Percentiles rank a stretch among this genome's conserved stretches.
Evolutionary conservation across 1,140 invertebrate species (phyloP).

Genomic region (Platorchestia sp.): DNA sequence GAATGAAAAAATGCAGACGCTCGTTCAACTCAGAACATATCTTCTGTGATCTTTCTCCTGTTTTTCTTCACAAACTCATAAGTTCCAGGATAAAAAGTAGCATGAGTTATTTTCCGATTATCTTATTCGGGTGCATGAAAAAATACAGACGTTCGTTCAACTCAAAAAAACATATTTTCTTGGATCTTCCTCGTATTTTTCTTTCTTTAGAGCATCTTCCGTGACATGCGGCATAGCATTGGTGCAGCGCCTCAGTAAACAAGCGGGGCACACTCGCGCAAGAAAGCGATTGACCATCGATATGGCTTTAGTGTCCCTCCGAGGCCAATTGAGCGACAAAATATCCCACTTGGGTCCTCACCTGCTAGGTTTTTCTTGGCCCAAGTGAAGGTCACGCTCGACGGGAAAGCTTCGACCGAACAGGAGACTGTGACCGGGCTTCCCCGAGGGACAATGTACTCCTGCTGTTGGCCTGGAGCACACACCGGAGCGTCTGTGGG

Average conservation of each 20-base stretch:
- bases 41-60: too few species aligned
- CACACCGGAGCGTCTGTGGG: conserved; percentile 80
- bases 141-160: too few species aligned
- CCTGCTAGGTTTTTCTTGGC: conserved; percentile 55
- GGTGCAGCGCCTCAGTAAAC: not conserved
- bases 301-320: not conserved
- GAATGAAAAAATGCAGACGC: too few species aligned
- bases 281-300: not conserved
- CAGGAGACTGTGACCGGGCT: conserved; percentile 83
- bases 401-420: conserved; percentile 79
- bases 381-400: conserved; percentile 56
- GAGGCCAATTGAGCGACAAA: conserved; percentile 18
- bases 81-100: too few species aligned
- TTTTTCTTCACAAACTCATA: too few species aligned
- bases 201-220: not conserved
- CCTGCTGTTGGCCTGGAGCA: conserved; percentile 77
- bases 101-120: too few species aligned
- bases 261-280: not conserved
- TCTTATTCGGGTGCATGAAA: too few species aligned
- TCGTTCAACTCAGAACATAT: too few species aligned
- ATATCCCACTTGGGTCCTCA: not conserved
- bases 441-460: conserved; percentile 83
- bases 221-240: not conserved
- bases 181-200: not conserved
- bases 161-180: too few species aligned